phyloP scores from a whole-genome alignment of 2,113 vertebrate species.

The Cnemophilus loriae region DNA sequence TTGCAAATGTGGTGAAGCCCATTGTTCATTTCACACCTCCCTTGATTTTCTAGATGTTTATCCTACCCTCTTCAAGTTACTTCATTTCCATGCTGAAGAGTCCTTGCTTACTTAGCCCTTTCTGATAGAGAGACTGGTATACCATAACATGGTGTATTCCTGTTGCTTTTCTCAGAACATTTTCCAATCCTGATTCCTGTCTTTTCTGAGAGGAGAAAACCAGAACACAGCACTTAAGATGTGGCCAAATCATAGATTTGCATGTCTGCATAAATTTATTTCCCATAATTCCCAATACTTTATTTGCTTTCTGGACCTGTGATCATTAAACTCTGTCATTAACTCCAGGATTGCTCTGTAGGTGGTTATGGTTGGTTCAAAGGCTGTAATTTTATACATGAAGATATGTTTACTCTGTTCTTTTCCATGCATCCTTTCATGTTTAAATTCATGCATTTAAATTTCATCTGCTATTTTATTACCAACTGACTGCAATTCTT shows the following conservation, averaged over 20 bases:
- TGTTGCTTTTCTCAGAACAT: background rate
- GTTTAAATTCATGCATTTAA: background rate
- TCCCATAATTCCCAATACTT: background rate
- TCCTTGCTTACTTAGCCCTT: background rate
- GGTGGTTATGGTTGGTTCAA: background rate
- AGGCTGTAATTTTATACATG: background rate
- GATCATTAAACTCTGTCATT: background rate
- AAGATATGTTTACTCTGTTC: background rate
- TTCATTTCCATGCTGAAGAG: background rate
- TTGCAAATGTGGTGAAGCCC: background rate
- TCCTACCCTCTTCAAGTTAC: background rate
- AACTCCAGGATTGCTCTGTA: background rate
- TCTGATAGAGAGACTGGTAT: background rate
- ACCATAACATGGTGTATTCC: background rate
- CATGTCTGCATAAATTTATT: background rate
- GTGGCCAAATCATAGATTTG: background rate
- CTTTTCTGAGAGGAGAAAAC: background rate
- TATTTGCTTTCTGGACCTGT: background rate
- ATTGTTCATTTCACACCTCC: background rate
- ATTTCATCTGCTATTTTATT: background rate
- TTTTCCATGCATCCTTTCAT: background rate
- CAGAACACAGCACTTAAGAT: background rate
- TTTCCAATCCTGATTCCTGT: background rate
- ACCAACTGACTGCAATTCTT: background rate
- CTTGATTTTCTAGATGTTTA: background rate